Base-by-base conservation (phyloP, 2,113 vertebrate genomes). In the Actinemys pallida region DNA sequence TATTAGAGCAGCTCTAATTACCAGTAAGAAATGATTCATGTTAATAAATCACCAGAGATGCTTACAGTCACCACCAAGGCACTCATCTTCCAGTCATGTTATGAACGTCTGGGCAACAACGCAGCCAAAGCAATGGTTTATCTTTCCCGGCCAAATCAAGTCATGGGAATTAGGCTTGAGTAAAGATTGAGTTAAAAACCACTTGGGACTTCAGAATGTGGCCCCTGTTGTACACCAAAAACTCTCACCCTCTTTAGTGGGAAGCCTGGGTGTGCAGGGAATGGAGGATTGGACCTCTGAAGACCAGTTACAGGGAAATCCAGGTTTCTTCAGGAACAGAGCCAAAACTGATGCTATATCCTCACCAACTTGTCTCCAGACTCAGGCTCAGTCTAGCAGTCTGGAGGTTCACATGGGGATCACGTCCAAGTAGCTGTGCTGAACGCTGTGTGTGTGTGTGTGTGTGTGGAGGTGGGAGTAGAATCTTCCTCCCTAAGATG, bases 201-300 rank as follows among this genome's bases (percentile, higher is more conserved):
- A 6, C 79, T 27, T 80, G 31, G 50, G 17, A 49, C 84, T 56
- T 95, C 56, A 2, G 1, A 78, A 49, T 75, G 53, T 92, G 0
- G 0, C 6, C 5, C 10, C 5, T 0, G 0, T 62, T 47, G 39
- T 0, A 45, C 75, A 45, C 12, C 24, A 25, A 14, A 14, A 45
- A 78, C 75, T 47, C 42, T 78, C 75, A 11, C 6, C 25, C 42
- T 29, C 25, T 47, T 29, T 78, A 27, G 25, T 29, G 42, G 42
- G 22, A 78, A 25, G 20, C 2, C 1, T 78, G 11, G 24, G 11
- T 47, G 42, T 72, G 19, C n/a, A 72, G 42, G 12, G 13, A 78
- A 6, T 14, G 31, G 39, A 89, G 16, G 86, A 19, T 17, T 59
- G 83, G 10, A 16, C 1, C 0, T 78, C 57, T 80, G 50, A 83